These are phyloP conservation scores for Anthopleura sola DNA, from an alignment of 64 coral and sea anemone species.

Conservation along the genomic window DNA sequence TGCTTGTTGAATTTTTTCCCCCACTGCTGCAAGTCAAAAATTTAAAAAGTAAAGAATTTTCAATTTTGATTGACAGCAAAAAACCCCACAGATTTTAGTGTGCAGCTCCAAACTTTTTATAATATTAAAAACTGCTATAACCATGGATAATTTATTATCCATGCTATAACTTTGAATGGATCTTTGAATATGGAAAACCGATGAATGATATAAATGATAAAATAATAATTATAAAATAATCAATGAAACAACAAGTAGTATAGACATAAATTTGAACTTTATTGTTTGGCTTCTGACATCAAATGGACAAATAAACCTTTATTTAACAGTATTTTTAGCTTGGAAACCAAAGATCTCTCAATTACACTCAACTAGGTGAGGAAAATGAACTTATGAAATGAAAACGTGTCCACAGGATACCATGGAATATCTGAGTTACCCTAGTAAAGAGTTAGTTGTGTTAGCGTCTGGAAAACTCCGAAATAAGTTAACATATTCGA, in stretches of 20 bases:
- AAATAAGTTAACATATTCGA: not conserved
- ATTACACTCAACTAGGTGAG: not conserved
- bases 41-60: no score
- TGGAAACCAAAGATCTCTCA: slow-evolving; percentile 14
- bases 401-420: not conserved
- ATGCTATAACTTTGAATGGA: no score
- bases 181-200: no score
- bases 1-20: no score
- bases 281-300: slow-evolving; percentile 35
- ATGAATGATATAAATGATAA: no score
- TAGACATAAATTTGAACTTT: slow-evolving; percentile 10
- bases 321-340: not conserved
- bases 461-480: not conserved
- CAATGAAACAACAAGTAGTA: not conserved
- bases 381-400: not conserved
- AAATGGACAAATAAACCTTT: slow-evolving; percentile 12
- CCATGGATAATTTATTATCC: no score
- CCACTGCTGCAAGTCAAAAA: no score
- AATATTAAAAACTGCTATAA: no score
- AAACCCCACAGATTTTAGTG: no score
- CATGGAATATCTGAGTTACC: not conserved
- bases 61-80: no score
- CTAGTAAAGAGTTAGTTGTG: not conserved
- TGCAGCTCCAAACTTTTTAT: no score
- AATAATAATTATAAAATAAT: not conserved